Conservation (phyloP, 2,113 vertebrate species). For the Acrocephalus kingi region DNA sequence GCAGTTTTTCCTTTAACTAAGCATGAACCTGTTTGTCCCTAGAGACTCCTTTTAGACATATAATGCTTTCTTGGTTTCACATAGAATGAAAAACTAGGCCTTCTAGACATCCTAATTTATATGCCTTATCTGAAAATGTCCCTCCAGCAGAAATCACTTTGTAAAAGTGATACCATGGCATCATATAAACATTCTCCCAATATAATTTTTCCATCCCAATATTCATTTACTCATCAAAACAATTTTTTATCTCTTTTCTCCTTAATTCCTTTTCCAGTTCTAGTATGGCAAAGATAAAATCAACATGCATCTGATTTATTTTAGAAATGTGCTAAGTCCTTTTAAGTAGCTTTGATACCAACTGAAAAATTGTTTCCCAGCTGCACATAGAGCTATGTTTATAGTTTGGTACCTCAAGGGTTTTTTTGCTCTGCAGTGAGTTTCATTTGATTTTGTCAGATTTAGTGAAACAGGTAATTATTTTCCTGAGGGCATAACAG, state of each 20-base stretch:
- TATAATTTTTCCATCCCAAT: not conserved
- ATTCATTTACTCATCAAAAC: slow-evolving; percentile 15
- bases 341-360: slow-evolving; percentile 30
- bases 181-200: not conserved
- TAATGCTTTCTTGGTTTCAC: not conserved
- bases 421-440: not conserved
- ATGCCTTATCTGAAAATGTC: slow-evolving; percentile 38
- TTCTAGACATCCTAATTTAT: slow-evolving; percentile 9
- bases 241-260: not conserved
- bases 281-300: slow-evolving; percentile 27
- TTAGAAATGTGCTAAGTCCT: slow-evolving; percentile 2
- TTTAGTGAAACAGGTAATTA: slow-evolving; percentile 49
- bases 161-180: not conserved
- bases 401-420: slow-evolving; percentile 5
- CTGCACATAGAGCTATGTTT: not conserved
- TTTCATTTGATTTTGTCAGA: slow-evolving; percentile 32
- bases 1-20: slow-evolving; percentile 60
- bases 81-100: slow-evolving; percentile 9
- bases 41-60: slow-evolving; percentile 22
- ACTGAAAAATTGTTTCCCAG: slow-evolving; percentile 33
- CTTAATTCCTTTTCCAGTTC: slow-evolving; percentile 8
- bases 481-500: slow-evolving; percentile 11
- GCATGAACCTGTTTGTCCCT: slow-evolving; percentile 1
- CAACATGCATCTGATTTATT: slow-evolving; percentile 15
- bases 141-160: slow-evolving; percentile 3